Evolutionary conservation across 1,140 invertebrate genomes (phyloP).

Genomic region (Brachionus paranguensis): DNA sequence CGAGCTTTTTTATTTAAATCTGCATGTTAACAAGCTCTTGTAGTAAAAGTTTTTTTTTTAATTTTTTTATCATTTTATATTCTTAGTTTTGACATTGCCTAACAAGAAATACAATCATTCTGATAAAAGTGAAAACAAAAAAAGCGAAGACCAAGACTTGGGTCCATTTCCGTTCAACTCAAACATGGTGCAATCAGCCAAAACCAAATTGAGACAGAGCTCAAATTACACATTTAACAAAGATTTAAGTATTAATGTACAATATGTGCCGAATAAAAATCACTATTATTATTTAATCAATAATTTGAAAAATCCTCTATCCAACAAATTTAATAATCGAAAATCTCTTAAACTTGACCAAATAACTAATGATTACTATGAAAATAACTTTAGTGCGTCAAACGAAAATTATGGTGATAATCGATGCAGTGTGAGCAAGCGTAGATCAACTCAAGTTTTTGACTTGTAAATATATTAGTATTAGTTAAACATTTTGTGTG

Average conservation of each 20-base stretch:
- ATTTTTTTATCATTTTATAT: not conserved
- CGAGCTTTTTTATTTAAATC: too few relatives aligned
- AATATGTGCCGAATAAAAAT: constrained; percentile 8
- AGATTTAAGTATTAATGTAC: constrained; percentile 8
- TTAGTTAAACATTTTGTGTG: not conserved
- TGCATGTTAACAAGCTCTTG: not conserved
- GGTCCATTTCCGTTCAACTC: constrained; percentile 4
- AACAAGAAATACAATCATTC: constrained; percentile 15
- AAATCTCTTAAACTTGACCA: constrained; percentile 2
- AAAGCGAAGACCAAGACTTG: not conserved
- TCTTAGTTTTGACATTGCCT: constrained; percentile 12
- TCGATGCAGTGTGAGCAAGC: not conserved
- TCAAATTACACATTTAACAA: constrained; percentile 16
- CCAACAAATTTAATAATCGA: not conserved
- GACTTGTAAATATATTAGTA: constrained; percentile 13
- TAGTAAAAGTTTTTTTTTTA: not conserved
- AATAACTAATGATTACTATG: not conserved
- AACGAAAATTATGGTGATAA: not conserved
- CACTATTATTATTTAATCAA: constrained; percentile 17
- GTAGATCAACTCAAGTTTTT: constrained; percentile 19
- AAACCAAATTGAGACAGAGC: not conserved
- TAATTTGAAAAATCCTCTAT: constrained; percentile 8
- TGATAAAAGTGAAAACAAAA: not conserved
- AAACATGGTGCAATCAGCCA: not conserved
- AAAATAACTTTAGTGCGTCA: not conserved